Conservation (phyloP, 2,797 vertebrate genomes). For the Siniperca obscura region DNA sequence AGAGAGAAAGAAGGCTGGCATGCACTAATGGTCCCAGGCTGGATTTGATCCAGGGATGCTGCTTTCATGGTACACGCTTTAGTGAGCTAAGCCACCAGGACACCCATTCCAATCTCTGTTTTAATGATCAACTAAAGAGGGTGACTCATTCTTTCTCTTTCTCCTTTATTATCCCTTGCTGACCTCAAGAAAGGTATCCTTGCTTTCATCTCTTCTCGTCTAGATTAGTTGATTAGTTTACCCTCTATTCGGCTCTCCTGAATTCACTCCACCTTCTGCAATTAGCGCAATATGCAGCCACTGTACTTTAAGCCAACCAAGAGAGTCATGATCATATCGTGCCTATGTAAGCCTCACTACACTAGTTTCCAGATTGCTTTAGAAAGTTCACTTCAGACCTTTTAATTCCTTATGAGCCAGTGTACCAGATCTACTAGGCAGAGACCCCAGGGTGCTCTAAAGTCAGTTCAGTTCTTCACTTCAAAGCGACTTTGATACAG, state of each 20-base stretch:
- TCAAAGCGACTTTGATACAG: background rate
- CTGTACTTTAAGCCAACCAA: conserved; percentile 32
- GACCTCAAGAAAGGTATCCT: conserved; percentile 56
- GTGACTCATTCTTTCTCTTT: conserved; percentile 35
- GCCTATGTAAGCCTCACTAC: conserved; percentile 8
- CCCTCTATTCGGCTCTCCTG: conserved; percentile 21
- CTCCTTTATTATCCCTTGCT: conserved; percentile 62
- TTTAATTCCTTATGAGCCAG: conserved; percentile 41
- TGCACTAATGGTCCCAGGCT: conserved; percentile 18
- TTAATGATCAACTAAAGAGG: conserved; percentile 67
- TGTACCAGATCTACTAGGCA: conserved; percentile 18
- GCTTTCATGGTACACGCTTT: conserved; percentile 49
- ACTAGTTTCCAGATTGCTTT: conserved; percentile 17
- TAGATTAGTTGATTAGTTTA: conserved; percentile 54
- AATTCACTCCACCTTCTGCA: conserved; percentile 43
- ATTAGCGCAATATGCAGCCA: conserved; percentile 54
- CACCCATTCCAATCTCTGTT: conserved; percentile 49
- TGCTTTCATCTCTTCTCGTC: conserved; percentile 66
- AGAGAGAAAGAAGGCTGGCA: conserved; percentile 22
- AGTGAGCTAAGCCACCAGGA: conserved; percentile 54
- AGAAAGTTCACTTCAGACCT: conserved; percentile 19
- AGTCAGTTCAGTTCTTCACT: background rate
- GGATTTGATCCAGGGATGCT: conserved; percentile 38
- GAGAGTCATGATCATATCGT: conserved; percentile 21
- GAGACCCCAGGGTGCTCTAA: background rate